A percentile compares a stretch with the other conserved stretches of the same genome.
These are phyloP conservation scores for Chionomys nivalis DNA, from an alignment of 2,113 vertebrate species.

Conservation along the genomic window DNA sequence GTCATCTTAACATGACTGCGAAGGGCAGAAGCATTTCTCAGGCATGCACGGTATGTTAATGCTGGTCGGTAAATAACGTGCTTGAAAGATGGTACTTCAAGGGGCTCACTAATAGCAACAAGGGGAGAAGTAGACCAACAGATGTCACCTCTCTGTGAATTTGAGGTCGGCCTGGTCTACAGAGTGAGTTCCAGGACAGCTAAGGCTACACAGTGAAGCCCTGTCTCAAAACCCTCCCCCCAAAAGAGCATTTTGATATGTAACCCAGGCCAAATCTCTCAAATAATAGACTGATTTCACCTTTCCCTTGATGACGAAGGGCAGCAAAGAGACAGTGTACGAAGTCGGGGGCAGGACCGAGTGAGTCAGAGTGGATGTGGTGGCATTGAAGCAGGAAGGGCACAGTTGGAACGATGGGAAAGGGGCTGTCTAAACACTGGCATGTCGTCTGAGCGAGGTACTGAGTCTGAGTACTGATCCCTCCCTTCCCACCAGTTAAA, in stretches of 20 bases:
- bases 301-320: neutral
- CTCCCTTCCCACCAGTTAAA: neutral
- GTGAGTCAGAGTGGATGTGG: neutral
- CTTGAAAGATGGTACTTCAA: constrained; percentile 14
- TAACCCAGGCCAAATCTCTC: neutral
- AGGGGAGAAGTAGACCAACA: neutral
- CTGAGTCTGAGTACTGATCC: neutral
- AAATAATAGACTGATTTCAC: neutral
- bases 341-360: neutral
- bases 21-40: constrained; percentile 35
- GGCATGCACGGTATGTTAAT: neutral
- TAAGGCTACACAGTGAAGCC: neutral
- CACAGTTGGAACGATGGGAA: neutral
- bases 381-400: neutral
- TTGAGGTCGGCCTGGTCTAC: neutral
- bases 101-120: neutral
- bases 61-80: constrained; percentile 37
- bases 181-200: neutral
- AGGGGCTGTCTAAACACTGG: neutral
- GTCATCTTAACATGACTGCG: constrained; percentile 39
- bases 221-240: neutral
- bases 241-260: neutral
- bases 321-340: neutral
- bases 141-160: neutral
- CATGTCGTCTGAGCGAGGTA: neutral